A percentile compares a stretch with the other conserved stretches of the same genome.
phyloP scores from a whole-genome alignment of 2,888 invertebrate genomes.

The Agrochola litura region DNA sequence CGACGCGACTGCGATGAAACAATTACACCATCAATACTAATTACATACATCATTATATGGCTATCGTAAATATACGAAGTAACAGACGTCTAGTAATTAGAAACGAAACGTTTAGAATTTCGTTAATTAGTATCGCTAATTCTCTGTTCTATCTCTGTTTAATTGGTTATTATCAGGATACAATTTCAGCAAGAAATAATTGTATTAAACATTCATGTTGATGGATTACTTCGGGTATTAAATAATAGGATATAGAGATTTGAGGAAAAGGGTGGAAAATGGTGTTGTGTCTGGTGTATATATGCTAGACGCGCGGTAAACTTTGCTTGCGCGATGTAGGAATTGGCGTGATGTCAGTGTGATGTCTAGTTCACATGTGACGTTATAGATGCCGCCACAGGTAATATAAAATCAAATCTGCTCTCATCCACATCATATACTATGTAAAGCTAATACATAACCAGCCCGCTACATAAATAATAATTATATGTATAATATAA shows the following conservation, averaged over 20 bases:
- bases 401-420: neutral
- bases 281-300: no score
- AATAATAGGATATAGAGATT: no score
- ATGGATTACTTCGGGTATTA: neutral
- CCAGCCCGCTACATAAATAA: slow-evolving; percentile 57
- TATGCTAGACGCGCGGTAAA: no score
- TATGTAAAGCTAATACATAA: slow-evolving; percentile 56
- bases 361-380: no score
- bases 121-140: slow-evolving; percentile 24
- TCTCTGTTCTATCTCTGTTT: neutral
- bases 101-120: slow-evolving; percentile 3
- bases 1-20: no score
- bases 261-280: no score
- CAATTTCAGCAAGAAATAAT: neutral
- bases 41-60: no score
- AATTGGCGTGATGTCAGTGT: no score
- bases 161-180: slow-evolving; percentile 7
- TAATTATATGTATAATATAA: neutral
- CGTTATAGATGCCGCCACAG: no score
- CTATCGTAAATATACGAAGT: slow-evolving; percentile 3
- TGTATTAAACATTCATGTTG: neutral
- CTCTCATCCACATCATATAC: slow-evolving; percentile 54
- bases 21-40: no score
- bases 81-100: slow-evolving; percentile 1
- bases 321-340: no score